Conservation (phyloP, 2,888 invertebrate genomes). For the Rapana venosa region DNA sequence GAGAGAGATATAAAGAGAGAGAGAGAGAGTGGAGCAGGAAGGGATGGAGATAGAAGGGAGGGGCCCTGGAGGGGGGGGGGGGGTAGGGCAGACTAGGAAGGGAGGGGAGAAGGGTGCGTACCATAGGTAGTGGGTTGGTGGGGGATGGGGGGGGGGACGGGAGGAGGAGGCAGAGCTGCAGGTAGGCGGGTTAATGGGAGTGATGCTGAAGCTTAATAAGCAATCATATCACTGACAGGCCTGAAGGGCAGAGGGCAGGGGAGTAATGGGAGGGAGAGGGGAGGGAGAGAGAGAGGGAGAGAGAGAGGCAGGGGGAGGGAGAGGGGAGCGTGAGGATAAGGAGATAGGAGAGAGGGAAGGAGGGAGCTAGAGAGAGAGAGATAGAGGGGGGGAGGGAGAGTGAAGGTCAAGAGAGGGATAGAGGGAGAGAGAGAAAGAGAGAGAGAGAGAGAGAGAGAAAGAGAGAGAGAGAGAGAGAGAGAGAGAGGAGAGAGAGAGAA, state of each 20-base stretch:
- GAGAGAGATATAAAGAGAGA: background rate
- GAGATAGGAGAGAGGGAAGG: too few relatives aligned
- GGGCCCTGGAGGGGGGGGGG: background rate
- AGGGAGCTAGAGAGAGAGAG: background rate
- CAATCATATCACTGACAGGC: constrained; percentile 22
- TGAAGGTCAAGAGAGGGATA: accelerated
- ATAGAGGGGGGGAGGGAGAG: accelerated
- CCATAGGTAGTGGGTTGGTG: background rate
- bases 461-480: background rate
- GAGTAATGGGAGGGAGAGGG: too few relatives aligned
- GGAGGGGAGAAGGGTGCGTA: background rate
- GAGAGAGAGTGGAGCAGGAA: background rate
- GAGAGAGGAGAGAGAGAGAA: background rate
- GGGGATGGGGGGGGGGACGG: background rate
- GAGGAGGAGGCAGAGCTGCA: background rate
- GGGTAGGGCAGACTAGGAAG: background rate
- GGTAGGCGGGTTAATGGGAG: background rate
- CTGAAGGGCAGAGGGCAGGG: background rate
- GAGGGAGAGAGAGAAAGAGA: background rate
- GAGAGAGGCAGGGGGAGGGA: too few relatives aligned
- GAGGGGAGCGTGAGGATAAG: too few relatives aligned
- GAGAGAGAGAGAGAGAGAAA: background rate
- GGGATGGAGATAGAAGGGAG: background rate
- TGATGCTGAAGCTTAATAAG: constrained; percentile 3
- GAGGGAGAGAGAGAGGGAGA: too few relatives aligned